Evolutionary conservation across 2,113 vertebrate species (phyloP).

Genomic region (Grus americana): DNA sequence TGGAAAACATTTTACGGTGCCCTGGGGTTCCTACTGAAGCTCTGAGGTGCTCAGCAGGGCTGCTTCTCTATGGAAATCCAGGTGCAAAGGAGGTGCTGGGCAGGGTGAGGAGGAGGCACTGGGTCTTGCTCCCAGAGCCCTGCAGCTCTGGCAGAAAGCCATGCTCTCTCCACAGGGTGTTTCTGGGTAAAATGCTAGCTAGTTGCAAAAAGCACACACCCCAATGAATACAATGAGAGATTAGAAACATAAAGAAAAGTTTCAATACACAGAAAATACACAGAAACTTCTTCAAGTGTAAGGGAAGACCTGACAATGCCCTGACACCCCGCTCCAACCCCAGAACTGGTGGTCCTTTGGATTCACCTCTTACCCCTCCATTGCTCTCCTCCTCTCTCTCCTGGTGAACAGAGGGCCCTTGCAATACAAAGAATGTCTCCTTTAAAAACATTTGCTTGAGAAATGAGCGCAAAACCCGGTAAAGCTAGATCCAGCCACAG

Average conservation of each 20-base stretch:
- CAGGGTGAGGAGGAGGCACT: neutral
- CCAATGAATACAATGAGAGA: neutral
- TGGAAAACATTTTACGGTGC: neutral
- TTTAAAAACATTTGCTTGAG: conserved; percentile 3
- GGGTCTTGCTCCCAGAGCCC: neutral
- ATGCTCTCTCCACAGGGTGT: neutral
- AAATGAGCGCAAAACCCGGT: neutral
- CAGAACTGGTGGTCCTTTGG: neutral
- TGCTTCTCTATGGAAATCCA: neutral
- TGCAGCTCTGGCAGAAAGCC: neutral
- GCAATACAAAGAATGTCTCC: neutral
- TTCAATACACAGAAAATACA: neutral
- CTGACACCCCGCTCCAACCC: rapidly evolving
- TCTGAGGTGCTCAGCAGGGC: neutral
- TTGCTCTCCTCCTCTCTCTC: neutral
- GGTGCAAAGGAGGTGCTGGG: neutral
- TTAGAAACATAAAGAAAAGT: neutral
- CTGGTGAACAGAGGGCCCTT: neutral
- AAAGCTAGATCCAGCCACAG: conserved; percentile 6
- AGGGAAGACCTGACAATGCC: neutral
- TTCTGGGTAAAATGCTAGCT: neutral
- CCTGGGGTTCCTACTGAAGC: neutral
- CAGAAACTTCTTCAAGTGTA: neutral
- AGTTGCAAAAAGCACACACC: neutral
- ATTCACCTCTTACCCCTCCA: neutral